Conservation (phyloP, 1,140 invertebrate species). For the Mycetomoellerius zeteki region DNA sequence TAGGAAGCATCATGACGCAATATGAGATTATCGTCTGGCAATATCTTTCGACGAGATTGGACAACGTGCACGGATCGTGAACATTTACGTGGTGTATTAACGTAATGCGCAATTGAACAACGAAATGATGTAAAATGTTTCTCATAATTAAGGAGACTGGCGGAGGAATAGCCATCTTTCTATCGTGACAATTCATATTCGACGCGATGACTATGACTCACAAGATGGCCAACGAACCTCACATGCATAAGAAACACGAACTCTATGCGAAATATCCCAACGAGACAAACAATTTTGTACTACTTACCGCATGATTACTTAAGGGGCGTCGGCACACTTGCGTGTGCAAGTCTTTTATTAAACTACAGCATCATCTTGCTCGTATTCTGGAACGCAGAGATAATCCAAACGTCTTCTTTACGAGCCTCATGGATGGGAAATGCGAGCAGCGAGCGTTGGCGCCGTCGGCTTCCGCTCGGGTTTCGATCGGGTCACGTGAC, state of each 20-base stretch:
- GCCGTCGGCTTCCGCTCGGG: background rate
- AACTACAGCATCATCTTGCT: constrained; percentile 84
- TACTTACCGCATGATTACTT: constrained; percentile 84
- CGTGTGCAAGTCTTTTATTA: constrained; percentile 82
- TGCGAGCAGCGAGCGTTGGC: constrained; percentile 37
- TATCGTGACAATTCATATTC: background rate
- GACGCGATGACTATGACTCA: constrained; percentile 51
- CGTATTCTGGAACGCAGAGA: constrained; percentile 43
- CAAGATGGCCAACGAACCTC: constrained; percentile 75
- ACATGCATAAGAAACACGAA: background rate
- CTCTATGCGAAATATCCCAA: background rate
- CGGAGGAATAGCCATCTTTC: background rate
- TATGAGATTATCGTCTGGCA: constrained; percentile 2
- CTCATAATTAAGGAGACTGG: background rate
- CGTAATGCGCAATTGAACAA: background rate
- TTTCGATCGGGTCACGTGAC: constrained; percentile 70
- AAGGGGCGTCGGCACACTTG: constrained; percentile 83
- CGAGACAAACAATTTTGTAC: background rate
- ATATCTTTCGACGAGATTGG: background rate
- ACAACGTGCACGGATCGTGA: background rate
- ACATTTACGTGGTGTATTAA: background rate
- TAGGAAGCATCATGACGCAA: constrained; percentile 66
- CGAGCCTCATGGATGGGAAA: constrained; percentile 67
- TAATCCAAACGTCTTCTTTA: constrained; percentile 57
- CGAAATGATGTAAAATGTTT: background rate